Base-by-base conservation (phyloP, 1,140 invertebrate genomes). In the Hormaphis cornu region DNA sequence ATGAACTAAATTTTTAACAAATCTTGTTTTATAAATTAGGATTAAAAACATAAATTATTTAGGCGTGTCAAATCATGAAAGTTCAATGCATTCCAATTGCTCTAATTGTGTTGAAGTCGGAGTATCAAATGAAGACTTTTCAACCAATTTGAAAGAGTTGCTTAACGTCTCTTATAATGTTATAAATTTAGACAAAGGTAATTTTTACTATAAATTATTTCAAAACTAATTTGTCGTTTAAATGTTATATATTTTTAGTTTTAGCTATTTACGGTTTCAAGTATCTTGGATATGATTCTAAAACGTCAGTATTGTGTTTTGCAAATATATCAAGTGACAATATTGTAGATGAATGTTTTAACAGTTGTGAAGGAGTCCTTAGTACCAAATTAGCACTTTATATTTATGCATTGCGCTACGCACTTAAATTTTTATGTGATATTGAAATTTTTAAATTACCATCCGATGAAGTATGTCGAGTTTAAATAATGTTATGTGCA, bases 291-390 rank as follows among this genome's bases (percentile, higher is more conserved):
- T 48, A 66, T 33, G 61, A 66, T 66, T 66, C 61, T 16, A 44
- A 48, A 48, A 66, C 33, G 28, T 50, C 61, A 48, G 28, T 66
- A 48, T 66, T 66, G 35, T 66, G 61, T 48, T 66, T 48, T 24
- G 33, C 50, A 16, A 1, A 66, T 66, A 50, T 66, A 50, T 48
- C 61, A 22, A 50, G 30, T 0, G 44, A 66, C 12, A 35, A 4
- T 48, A 66, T 66, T 66, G 61, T 66, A 22, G 61, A 66, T 24
- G 18, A 66, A 40, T 66, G 61, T 24, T 66, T 66, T 20, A 48
- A 35, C 33, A 18, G 7, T 35, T 66, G 61, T 9, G 44, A 66
- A 48, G 61, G 61, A n/a, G 14, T 30, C 24, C 18, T 66, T 8
- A 66, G 61, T 35, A 48, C 44, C 33, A 66, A 66, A 48, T 30